phyloP scores from a whole-genome alignment of 2,888 invertebrate species.

The Tipula helvola region DNA sequence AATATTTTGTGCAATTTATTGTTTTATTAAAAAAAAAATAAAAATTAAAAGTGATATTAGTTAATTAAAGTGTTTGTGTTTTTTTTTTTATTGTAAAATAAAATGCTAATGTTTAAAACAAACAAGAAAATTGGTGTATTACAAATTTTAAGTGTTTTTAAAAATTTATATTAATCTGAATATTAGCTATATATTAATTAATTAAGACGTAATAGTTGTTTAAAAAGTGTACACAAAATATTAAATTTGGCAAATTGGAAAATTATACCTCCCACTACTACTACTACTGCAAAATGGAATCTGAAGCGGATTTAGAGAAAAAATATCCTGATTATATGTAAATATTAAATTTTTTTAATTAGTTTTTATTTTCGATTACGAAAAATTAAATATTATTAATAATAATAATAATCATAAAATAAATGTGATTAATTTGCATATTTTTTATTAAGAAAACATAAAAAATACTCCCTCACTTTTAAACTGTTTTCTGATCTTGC shows the following conservation, averaged over 20 bases:
- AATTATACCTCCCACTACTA: neutral
- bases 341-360: neutral
- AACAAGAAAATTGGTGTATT: neutral
- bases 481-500: constrained; percentile 6
- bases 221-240: neutral
- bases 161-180: neutral
- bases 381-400: neutral
- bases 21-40: neutral
- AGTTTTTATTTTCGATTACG: neutral
- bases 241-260: neutral
- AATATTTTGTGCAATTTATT: neutral
- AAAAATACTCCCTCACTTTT: neutral
- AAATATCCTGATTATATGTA: neutral
- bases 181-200: neutral
- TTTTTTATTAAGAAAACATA: neutral
- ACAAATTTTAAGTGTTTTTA: neutral
- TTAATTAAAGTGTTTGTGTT: neutral
- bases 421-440: neutral
- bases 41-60: neutral
- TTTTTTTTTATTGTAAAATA: neutral
- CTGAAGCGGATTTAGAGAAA: neutral
- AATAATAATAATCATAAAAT: too few species aligned
- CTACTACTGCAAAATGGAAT: neutral
- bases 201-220: neutral
- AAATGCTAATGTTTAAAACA: neutral